phyloP scores from a whole-genome alignment of 2,888 invertebrate species.

The Fissipunctia ypsillon region DNA sequence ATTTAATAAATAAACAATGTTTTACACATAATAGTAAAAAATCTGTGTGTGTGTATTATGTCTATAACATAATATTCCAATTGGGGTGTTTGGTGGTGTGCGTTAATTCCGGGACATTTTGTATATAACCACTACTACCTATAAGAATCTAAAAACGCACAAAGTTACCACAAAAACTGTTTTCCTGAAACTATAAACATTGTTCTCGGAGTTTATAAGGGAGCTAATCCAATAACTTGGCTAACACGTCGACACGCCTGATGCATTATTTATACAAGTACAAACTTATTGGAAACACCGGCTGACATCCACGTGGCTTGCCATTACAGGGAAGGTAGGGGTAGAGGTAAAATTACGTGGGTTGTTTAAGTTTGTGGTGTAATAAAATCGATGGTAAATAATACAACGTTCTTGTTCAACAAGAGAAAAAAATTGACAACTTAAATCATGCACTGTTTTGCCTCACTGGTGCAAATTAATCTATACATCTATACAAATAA shows the following conservation, averaged over 20 bases:
- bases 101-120: too few relatives aligned
- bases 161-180: constrained; percentile 1
- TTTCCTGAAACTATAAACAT: constrained; percentile 39
- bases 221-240: constrained; percentile 68
- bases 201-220: constrained; percentile 58
- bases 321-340: neutral
- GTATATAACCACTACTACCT: neutral
- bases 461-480: too few relatives aligned
- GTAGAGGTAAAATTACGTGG: neutral
- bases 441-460: neutral
- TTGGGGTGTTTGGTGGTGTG: too few relatives aligned
- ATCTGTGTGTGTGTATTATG: too few relatives aligned
- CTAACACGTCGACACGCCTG: constrained; percentile 54
- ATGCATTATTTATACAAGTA: constrained; percentile 70
- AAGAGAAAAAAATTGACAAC: neutral
- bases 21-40: too few relatives aligned
- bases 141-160: neutral
- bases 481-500: too few relatives aligned
- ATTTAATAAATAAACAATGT: too few relatives aligned
- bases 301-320: constrained; percentile 24
- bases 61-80: too few relatives aligned
- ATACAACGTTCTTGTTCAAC: neutral
- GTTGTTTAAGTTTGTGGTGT: neutral
- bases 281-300: constrained; percentile 67
- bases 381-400: neutral